Conservation (phyloP, 2,888 invertebrate genomes). For the Xestia sexstrigata region DNA sequence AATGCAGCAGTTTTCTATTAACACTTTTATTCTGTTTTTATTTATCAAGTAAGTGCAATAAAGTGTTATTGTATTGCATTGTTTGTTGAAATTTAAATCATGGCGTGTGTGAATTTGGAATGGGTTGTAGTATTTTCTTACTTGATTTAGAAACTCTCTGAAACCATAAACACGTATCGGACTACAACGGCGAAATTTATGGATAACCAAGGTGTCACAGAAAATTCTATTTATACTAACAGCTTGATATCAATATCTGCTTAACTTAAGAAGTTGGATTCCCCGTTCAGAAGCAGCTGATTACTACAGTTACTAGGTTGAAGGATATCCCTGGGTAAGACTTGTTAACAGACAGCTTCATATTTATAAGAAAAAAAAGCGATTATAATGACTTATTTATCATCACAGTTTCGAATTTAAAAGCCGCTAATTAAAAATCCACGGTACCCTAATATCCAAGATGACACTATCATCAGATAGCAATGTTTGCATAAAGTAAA, state of each 20-base stretch:
- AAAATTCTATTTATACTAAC: not conserved
- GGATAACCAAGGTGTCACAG: not conserved
- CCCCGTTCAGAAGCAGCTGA: not conserved
- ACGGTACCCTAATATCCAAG: constrained; percentile 34
- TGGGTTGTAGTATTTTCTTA: not conserved
- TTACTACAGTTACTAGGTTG: not conserved
- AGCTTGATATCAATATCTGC: not conserved
- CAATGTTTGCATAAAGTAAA: constrained; percentile 31
- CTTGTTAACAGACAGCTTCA: not conserved
- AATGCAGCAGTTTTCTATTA: not conserved
- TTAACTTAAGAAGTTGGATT: not conserved
- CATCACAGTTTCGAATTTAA: not conserved
- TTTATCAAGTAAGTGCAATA: not conserved
- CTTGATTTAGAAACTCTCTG: not conserved
- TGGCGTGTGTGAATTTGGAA: not conserved
- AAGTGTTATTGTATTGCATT: constrained; percentile 27
- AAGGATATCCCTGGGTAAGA: not conserved
- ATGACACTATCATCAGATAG: constrained; percentile 43
- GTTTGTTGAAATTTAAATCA: constrained; percentile 29
- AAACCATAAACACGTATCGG: not conserved
- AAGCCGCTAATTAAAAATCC: not conserved
- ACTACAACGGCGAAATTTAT: not conserved
- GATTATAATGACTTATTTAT: not conserved
- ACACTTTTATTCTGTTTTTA: constrained; percentile 4
- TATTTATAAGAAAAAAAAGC: not conserved